A percentile compares a stretch with the other conserved stretches of the same genome.
These are phyloP conservation scores for Pseudorasbora parva DNA, from an alignment of 2,113 vertebrate species.

Conservation along the genomic window DNA sequence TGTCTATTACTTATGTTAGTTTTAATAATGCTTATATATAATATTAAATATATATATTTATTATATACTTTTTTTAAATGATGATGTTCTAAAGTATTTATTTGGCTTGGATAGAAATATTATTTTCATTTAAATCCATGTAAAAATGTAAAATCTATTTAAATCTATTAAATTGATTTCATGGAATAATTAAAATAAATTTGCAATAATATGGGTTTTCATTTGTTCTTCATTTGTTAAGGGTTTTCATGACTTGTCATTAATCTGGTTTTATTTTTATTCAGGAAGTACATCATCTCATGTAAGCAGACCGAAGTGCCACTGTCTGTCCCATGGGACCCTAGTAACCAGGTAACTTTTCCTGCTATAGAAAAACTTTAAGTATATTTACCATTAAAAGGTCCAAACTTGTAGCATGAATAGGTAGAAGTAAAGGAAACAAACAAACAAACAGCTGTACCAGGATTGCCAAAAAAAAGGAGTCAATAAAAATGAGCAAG, in stretches of 20 bases:
- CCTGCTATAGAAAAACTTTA: neutral
- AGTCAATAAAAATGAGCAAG: no score
- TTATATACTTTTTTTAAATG: neutral
- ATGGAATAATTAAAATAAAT: neutral
- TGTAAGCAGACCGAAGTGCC: slow-evolving; percentile 86
- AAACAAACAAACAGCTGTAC: no score
- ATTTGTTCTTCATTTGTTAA: no score
- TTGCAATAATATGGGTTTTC: no score
- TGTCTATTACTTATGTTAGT: no score
- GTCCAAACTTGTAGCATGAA: no score
- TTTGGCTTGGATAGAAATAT: neutral
- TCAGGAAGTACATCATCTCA: slow-evolving; percentile 90
- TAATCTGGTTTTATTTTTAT: slow-evolving; percentile 29
- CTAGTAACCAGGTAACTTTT: slow-evolving; percentile 89
- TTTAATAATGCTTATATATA: no score
- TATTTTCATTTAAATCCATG: neutral
- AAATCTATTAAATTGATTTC: neutral
- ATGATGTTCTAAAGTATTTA: neutral
- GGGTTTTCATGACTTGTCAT: neutral
- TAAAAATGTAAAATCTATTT: neutral
- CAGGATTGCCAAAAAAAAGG: no score
- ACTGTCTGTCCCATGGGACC: slow-evolving; percentile 91
- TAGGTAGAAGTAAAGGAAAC: no score
- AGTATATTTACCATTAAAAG: neutral
- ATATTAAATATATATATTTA: no score